A percentile compares a stretch with the other conserved stretches of the same genome.
Conservation (phyloP, 2,888 invertebrate genomes). For the Nemurella pictetii region DNA sequence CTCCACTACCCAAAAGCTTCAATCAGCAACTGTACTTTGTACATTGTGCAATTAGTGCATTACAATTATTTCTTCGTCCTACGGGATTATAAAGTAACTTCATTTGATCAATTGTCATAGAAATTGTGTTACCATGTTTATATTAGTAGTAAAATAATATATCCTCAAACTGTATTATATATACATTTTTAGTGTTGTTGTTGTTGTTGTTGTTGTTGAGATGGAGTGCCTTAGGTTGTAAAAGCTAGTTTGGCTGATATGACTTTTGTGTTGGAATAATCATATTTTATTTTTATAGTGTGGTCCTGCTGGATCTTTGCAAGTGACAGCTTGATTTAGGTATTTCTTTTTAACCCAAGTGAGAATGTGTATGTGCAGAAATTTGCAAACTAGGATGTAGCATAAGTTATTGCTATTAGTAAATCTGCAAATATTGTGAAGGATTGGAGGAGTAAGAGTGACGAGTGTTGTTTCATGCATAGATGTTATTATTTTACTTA, state of each 20-base stretch:
- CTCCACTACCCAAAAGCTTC: too few relatives aligned
- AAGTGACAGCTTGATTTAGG: background rate
- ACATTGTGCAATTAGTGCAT: background rate
- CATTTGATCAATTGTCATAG: background rate
- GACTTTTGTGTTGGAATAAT: background rate
- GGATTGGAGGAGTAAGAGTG: too few relatives aligned
- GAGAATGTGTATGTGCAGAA: background rate
- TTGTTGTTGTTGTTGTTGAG: background rate
- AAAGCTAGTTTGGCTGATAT: background rate
- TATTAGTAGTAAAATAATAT: background rate
- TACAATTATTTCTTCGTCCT: background rate
- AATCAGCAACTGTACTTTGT: background rate
- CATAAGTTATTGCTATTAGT: conserved; percentile 7
- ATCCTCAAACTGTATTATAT: background rate
- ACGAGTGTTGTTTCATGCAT: background rate
- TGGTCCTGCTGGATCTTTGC: background rate
- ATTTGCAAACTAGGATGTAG: background rate
- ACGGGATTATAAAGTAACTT: background rate
- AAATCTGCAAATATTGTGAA: background rate
- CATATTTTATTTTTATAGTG: background rate
- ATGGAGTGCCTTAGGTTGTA: background rate
- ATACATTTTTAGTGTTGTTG: background rate
- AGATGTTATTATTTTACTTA: background rate
- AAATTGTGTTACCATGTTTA: conserved; percentile 19
- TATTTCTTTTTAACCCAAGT: background rate